phyloP scores from a whole-genome alignment of 2,113 vertebrate genomes.

The Lathamus discolor region DNA sequence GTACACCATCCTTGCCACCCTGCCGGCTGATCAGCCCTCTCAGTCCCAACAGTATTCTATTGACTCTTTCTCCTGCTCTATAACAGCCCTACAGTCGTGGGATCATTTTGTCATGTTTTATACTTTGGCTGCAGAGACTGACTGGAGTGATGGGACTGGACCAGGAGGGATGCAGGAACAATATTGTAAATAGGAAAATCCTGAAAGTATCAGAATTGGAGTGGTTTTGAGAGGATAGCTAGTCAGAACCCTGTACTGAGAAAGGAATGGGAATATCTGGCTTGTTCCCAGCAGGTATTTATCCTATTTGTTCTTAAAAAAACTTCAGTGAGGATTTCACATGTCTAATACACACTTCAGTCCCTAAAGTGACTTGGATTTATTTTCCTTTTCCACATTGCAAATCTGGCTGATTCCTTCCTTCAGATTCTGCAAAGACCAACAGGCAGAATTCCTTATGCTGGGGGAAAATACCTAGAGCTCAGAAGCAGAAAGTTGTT shows the following conservation, averaged over 20 bases:
- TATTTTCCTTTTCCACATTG: background rate
- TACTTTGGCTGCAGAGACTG: background rate
- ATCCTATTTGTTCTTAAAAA: background rate
- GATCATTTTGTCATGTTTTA: background rate
- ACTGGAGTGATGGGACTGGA: background rate
- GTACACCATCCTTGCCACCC: background rate
- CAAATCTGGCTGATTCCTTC: background rate
- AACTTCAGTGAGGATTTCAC: background rate
- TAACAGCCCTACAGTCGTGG: background rate
- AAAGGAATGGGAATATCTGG: background rate
- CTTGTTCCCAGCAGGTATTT: background rate
- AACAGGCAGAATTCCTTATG: background rate
- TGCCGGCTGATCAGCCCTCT: background rate
- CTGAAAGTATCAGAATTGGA: background rate
- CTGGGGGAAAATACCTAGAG: background rate
- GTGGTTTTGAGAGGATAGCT: background rate
- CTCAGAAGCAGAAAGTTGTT: background rate
- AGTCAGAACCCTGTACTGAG: background rate
- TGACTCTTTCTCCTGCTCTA: background rate
- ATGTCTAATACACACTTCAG: background rate
- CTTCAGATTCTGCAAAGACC: background rate
- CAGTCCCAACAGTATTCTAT: background rate
- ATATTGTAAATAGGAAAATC: background rate
- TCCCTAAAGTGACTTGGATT: background rate
- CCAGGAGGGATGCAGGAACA: background rate